phyloP scores from a whole-genome alignment of 2,888 invertebrate genomes.

The Caenorhabditis macrosperma region DNA sequence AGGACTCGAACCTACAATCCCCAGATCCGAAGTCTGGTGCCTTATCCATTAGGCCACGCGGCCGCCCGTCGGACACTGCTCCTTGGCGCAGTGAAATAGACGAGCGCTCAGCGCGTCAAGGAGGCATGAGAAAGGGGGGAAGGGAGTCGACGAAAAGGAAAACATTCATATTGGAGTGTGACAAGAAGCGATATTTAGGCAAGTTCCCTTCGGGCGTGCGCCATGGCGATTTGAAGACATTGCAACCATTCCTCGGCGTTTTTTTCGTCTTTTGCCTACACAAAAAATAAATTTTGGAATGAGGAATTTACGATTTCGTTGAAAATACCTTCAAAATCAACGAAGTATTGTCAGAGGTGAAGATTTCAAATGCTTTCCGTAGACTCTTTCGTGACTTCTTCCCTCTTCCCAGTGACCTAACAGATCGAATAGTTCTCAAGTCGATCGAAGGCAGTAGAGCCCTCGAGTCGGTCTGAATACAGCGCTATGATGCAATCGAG shows the following conservation, averaged over 20 bases:
- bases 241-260: slow-evolving; percentile 97
- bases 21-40: slow-evolving; percentile 74
- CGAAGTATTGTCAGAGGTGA: slow-evolving; percentile 89
- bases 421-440: slow-evolving; percentile 93
- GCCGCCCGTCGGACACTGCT: too few relatives aligned
- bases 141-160: too few relatives aligned
- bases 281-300: too few relatives aligned
- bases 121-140: not conserved
- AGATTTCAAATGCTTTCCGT: slow-evolving; percentile 96
- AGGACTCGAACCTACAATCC: slow-evolving; percentile 70
- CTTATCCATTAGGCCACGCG: slow-evolving; percentile 74
- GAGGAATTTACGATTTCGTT: not conserved
- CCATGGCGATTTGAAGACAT: slow-evolving; percentile 93
- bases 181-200: not conserved
- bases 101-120: too few relatives aligned
- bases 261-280: slow-evolving; percentile 90
- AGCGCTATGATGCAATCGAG: not conserved
- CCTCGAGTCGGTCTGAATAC: slow-evolving; percentile 55
- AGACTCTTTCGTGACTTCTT: slow-evolving; percentile 87
- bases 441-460: slow-evolving; percentile 84
- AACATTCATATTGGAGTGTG: too few relatives aligned
- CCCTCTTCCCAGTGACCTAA: slow-evolving; percentile 90
- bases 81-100: too few relatives aligned
- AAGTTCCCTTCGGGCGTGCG: slow-evolving; percentile 85
- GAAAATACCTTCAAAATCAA: slow-evolving; percentile 87